Base-by-base conservation (phyloP, 1,140 invertebrate genomes). In the Micrasema minimum region DNA sequence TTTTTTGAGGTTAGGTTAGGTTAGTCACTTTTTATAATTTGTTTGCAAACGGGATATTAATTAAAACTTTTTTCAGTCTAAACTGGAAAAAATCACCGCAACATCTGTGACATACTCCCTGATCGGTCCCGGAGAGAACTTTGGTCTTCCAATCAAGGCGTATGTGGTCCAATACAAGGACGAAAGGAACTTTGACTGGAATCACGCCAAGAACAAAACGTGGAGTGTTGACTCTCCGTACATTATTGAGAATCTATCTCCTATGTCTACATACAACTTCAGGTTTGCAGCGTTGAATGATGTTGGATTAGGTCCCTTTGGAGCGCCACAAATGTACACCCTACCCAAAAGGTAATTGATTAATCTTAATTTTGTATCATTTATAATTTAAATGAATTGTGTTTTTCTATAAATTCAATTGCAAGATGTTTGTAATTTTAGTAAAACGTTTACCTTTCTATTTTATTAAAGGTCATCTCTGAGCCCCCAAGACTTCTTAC, bases 41-140 rank as follows among this genome's bases (percentile, higher is more conserved):
- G n/a, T n/a, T n/a, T n/a, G n/a, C n/a, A n/a, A n/a, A n/a, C n/a
- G n/a, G n/a, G n/a, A n/a, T 45, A 14, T 4, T 14, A 14, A 14
- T 43, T n/a, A 37, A 35, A 38, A 62, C 66, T 77, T 90, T 57
- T 77, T 82, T 12, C 85, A 92, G 79, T 88, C 86, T 0, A 88
- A 82, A 70, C 85, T 91, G 69, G 83, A 86, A 65, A 86, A 87
- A 66, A 82, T 92, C 9, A 94, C 92, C 2, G 94, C 95, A 0
- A 96, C 94, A 1, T 93, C 92, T 3, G 90, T 96, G 41, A 89
- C 87, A 57, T 96, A 96, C 78, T 86, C 87, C 41, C 89, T 97
- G 26, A 80, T 89, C 2, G 89, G 88, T 0, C 94, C 95, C 1
- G 80, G 85, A 18, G 87, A 90, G 71, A 87, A 91, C 71, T 87